Base-by-base conservation (phyloP, 2,797 vertebrate genomes). In the Sebastes taczanowskii region DNA sequence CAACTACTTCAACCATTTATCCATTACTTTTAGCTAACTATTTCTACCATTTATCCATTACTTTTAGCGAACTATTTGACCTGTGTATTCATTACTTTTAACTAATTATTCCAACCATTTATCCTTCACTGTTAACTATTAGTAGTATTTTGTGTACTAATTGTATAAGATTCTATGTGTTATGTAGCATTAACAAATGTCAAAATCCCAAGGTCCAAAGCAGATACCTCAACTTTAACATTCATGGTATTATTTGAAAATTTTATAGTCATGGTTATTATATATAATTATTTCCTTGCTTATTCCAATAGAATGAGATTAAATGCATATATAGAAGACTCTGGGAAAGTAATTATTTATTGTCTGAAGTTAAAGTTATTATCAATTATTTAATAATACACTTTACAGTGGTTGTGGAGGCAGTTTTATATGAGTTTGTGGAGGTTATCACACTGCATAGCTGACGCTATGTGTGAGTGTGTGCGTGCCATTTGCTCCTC, bases 401-500 rank as follows among this genome's bases (percentile, higher is more conserved):
- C 30, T 78, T 69, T 55, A 38, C 73, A 88, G 83, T 70, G 55
- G 68, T 87, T 74, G 32, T 61, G 71, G 22, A 34, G 63, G 83
- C 67, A 55, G 53, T 80, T 80, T 81, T 30, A 25, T 61, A 67
- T 20, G 74, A 83, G 74, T 83, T 77, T 13, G 64, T 80, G 55
- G 66, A 83, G 78, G 73, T 85, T 75, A 58, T 78, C 71, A 76
- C 78, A 84, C 76, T 78, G 52, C 82, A 85, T 85, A 84, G 86
- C 69, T 86, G 83, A 90, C 18, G 16, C 56, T 83, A 66, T 77
- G 67, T 79, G 72, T 82, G 74, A 32, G 77, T 83, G 63, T 67
- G 77, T 85, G 53, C 53, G 82, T 76, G 71, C 81, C 88, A 88
- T 90, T 92, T 89, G 88, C 83, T 88, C 70, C 75, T 83, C 83